Evolutionary conservation across 2,888 invertebrate genomes (phyloP).

Genomic region (Dryocosmus kuriphilus): DNA sequence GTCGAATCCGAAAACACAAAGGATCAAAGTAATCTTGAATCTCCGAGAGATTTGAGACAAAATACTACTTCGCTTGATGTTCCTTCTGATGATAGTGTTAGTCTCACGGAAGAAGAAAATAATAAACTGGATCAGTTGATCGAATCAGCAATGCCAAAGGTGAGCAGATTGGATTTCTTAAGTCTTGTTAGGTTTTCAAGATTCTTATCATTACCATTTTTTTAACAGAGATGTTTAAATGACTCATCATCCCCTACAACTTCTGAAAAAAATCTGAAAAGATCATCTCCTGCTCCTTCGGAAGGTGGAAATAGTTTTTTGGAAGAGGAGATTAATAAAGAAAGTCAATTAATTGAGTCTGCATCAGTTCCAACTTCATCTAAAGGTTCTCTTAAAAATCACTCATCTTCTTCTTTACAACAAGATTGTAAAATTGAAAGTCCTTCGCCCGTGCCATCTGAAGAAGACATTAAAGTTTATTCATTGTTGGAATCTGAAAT

Average conservation of each 20-base stretch:
- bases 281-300: background rate
- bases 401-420: conserved; percentile 1
- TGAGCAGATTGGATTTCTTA: conserved; percentile 56
- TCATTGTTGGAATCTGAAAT: conserved; percentile 17
- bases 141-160: conserved; percentile 83
- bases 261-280: conserved; percentile 35
- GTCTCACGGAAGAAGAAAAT: conserved; percentile 79
- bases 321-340: conserved; percentile 13
- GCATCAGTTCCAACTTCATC: conserved; percentile 14
- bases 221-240: background rate
- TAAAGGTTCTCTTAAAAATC: background rate
- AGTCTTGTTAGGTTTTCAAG: background rate
- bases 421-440: conserved; percentile 13
- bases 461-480: conserved; percentile 22
- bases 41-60: background rate
- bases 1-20: background rate
- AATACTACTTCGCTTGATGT: conserved; percentile 14
- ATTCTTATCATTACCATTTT: background rate
- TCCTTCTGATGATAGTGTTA: conserved; percentile 82
- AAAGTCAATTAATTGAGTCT: conserved; percentile 10
- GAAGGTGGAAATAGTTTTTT: conserved; percentile 17
- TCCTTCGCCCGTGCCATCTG: conserved; percentile 9
- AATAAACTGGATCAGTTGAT: conserved; percentile 85
- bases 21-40: background rate
- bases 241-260: conserved; percentile 38